Evolutionary conservation across 2,888 invertebrate genomes (phyloP), one percentile per base, ranked within the genome.

Genomic region (Pollenia amentaria): DNA sequence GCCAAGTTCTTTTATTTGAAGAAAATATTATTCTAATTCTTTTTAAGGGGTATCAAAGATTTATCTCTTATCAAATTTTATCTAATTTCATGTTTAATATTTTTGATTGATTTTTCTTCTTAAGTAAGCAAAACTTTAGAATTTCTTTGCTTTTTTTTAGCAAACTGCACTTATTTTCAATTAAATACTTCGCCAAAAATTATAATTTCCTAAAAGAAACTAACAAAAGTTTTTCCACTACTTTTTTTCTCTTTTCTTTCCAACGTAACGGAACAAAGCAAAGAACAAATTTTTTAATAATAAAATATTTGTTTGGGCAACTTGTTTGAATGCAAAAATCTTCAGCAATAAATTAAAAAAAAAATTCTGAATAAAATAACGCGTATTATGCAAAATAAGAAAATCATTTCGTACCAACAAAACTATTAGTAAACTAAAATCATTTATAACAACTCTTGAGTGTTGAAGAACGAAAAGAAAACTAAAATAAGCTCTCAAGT

Each of bases 351-450:
- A 83, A 64, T 77, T 62, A 64, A 40, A 62, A 69, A 62, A 69
- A 70, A 67, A 8, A 53, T 38, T 11, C n/a, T 16, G 38, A 53
- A 38, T 8, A 21, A 38, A 77, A 65, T 55, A 77, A 57, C 60
- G 65, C 84, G 46, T 79, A 79, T 57, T 84, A 78, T 72, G 72
- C 72, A 44, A 60, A 67, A 69, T 18, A 82, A 69, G 67, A 64
- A 78, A 78, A 78, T 73, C 18, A 79, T 60, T 75, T 79, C 75
- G 67, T 84, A 65, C 79, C 70, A 87, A 80, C 83, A 83, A 83
- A 83, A 77, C 85, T 82, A 83, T 83, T 79, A 73, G 79, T 70
- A 83, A 87, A 87, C 87, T 87, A 81, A 84, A 87, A 87, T 87
- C 84, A 87, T 87, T 87, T 87, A 82, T 64, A 80, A 80, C 75